Evolutionary conservation across 2,797 vertebrate species (phyloP).

Genomic region (Oryzias dopingdopingensis): DNA sequence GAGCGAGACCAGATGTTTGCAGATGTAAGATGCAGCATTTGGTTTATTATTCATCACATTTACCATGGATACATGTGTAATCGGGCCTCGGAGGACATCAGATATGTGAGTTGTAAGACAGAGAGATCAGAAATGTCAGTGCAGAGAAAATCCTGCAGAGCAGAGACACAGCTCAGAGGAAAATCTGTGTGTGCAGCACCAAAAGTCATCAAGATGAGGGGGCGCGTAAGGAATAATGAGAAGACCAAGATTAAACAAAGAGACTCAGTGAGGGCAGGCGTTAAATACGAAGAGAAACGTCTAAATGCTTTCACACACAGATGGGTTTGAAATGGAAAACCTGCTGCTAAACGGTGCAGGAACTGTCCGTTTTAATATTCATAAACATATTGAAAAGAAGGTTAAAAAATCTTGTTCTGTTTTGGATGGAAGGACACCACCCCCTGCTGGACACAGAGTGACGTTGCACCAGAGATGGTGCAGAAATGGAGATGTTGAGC

Average conservation of each 20-base stretch:
- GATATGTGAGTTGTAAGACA: not conserved
- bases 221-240: constrained; percentile 4
- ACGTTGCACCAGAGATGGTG: too few species aligned
- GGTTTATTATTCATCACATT: not conserved
- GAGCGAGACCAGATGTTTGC: not conserved
- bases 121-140: constrained; percentile 3
- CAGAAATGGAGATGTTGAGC: too few species aligned
- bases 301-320: not conserved
- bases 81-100: not conserved
- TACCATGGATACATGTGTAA: not conserved
- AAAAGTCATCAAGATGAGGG: constrained; percentile 2
- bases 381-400: too few species aligned
- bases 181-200: constrained; percentile 3
- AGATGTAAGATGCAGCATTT: not conserved
- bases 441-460: too few species aligned
- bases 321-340: not conserved
- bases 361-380: too few species aligned
- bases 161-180: constrained; percentile 2
- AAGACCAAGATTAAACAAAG: constrained; percentile 8
- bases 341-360: too few species aligned
- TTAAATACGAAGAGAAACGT: not conserved
- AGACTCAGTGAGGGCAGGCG: not conserved
- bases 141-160: constrained; percentile 6
- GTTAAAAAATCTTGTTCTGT: too few species aligned
- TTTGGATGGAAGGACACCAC: too few species aligned